These are phyloP conservation scores for Dasysyrphus tricinctus DNA, from an alignment of 2,888 invertebrate species.

Conservation along the genomic window DNA sequence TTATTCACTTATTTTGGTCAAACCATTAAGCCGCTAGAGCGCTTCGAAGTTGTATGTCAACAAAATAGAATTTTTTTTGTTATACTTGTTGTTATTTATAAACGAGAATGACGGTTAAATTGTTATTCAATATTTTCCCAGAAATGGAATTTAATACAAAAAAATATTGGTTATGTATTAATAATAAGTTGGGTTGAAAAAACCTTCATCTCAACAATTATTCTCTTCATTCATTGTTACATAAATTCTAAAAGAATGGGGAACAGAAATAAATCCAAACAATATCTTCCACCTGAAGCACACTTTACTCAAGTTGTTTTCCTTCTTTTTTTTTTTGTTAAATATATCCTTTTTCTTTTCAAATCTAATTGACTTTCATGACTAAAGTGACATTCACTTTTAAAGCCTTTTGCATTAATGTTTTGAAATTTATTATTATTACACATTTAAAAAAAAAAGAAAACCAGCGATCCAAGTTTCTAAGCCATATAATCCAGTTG, in stretches of 20 bases:
- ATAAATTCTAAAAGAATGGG: neutral
- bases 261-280: neutral
- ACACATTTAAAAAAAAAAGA: neutral
- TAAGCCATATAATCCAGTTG: neutral
- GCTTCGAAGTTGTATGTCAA: too few species aligned
- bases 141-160: too few species aligned
- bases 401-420: constrained; percentile 6
- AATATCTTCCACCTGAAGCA: neutral
- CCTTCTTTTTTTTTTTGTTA: neutral
- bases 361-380: constrained; percentile 27
- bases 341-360: constrained; percentile 9
- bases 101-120: too few species aligned
- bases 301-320: neutral
- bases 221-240: neutral
- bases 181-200: too few species aligned
- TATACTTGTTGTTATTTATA: too few species aligned
- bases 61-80: too few species aligned
- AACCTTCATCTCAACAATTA: neutral
- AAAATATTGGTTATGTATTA: too few species aligned
- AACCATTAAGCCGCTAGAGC: too few species aligned
- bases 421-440: neutral
- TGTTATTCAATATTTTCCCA: too few species aligned
- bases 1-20: too few species aligned
- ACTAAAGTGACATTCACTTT: neutral
- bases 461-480: neutral